Evolutionary conservation across 1,140 invertebrate genomes (phyloP), one percentile per base, ranked within the genome.

Genomic region (Euwallacea fornicatus): DNA sequence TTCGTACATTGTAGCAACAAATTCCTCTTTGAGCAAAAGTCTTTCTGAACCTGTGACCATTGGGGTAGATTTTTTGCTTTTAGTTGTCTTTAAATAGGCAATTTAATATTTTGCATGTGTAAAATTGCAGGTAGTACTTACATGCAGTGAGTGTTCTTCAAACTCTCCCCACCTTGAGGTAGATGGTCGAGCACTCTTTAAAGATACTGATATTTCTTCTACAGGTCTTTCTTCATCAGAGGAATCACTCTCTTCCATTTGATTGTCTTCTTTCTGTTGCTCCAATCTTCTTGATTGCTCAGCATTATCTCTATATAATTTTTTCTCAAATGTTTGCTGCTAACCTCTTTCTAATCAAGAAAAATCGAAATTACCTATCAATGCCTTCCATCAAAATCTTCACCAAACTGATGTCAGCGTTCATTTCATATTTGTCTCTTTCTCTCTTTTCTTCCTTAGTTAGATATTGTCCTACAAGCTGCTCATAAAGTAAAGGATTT

Each of bases 401-500:
- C 0, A 91, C 86, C 73, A 92, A 87, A 66, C 86, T 90, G 7
- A 85, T 82, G 75, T 88, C 86, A 41, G 84, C 82, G 15, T 66
- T 72, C 55, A 83, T 82, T 60, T 82, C 78, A 44, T 80, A 78
- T 63, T 83, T 84, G 76, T 92, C 89, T 43, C 89, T 82, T 50
- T 83, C 83, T 73, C 83, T 84, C 61, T 88, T 88, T 81, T 97
- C 92, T 55, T 92, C 88, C 65, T 90, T 86, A 7, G 89, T 89
- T 70, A 96, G 80, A 81, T 93, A 95, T 77, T 91, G 89, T 0
- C 94, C 95, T 64, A 97, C 83, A 65, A 98, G 83, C 76, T 96
- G 90, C 63, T 97, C 92, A 83, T 94, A 98, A 0, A 97, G 80
- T 62, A 94, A 84, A 0, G 95, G 95, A 82, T 95, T 94, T 73